Evolutionary conservation across 2,113 vertebrate species (phyloP), one percentile per base, ranked within the genome.

Genomic region (Ceuthmochares aereus): DNA sequence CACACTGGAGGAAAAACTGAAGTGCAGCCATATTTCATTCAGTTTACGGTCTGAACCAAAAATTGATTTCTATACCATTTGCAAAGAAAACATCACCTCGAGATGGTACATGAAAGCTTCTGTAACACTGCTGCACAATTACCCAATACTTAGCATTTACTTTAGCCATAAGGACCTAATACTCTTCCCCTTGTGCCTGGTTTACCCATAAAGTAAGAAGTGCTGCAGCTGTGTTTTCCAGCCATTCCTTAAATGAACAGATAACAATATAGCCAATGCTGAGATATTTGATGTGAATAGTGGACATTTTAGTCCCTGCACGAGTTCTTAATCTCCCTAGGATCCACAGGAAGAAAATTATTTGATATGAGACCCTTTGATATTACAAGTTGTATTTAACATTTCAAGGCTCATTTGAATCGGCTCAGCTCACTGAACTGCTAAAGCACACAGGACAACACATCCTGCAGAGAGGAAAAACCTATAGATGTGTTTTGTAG

Each of bases 311-410:
- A 91, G 94, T 96, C 75, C 27, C 90, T 84, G 51, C 56, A 73
- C 21, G 40, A 95, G 86, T 94, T 89, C 96, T 93, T 97, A 95
- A 98, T 98, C 96, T 98, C 95, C 84, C 92, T 90, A 91, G 96
- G 96, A 97, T 97, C 92, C 96, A 87, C 68, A 70, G 90, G 95
- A 98, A 92, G 93, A 92, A 97, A 98, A 96, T 95, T 90, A 98
- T 98, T 97, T 97, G 95, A 98, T 98, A 97, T 66, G 73, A 97
- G 84, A 97, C 94, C 62, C 83, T 98, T 97, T 98, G 97, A 97
- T 98, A 97, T 93, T 97, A 96, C 93, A 98, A 98, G 94, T 96
- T 98, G 87, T 97, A 97, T 98, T 98, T 98, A 98, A 98, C 97
- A 97, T 98, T 98, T 98, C 97, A 97, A 98, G 96, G 94, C 91